Percentiles rank a stretch among this genome's conserved stretches.
Conservation (phyloP, 2,797 vertebrate species). For the Etheostoma nigrum region DNA sequence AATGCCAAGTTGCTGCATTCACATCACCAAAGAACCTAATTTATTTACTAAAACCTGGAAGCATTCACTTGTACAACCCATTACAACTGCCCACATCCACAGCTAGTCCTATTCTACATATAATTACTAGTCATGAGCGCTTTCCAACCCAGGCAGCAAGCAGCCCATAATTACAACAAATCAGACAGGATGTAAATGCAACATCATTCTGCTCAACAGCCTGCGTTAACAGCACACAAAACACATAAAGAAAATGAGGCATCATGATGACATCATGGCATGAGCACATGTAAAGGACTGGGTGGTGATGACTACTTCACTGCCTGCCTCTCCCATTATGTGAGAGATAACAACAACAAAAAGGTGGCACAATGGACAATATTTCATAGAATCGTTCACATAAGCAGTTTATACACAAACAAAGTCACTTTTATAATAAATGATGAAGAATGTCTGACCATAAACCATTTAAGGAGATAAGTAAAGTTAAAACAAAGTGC, state of each 20-base stretch:
- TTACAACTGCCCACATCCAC: constrained; percentile 49
- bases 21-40: constrained; percentile 10
- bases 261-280: constrained; percentile 69
- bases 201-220: constrained; percentile 48
- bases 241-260: constrained; percentile 36
- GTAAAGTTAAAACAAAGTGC: background rate
- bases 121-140: constrained; percentile 64
- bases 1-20: constrained; percentile 17
- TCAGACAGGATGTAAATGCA: constrained; percentile 54
- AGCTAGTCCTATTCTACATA: constrained; percentile 37
- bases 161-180: constrained; percentile 71
- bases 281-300: constrained; percentile 54
- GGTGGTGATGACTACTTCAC: constrained; percentile 41
- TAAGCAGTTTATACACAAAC: constrained; percentile 2
- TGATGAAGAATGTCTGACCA: background rate
- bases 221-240: constrained; percentile 38
- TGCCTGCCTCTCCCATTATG: constrained; percentile 59
- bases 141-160: constrained; percentile 24
- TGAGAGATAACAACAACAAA: background rate
- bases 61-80: constrained; percentile 30
- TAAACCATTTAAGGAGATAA: background rate
- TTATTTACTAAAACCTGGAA: constrained; percentile 27
- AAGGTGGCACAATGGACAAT: constrained; percentile 37
- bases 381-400: constrained; percentile 8
- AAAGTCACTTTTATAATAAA: constrained; percentile 41